Evolutionary conservation across 2,113 vertebrate genomes (phyloP).

Genomic region (Planiliza haematocheilus): DNA sequence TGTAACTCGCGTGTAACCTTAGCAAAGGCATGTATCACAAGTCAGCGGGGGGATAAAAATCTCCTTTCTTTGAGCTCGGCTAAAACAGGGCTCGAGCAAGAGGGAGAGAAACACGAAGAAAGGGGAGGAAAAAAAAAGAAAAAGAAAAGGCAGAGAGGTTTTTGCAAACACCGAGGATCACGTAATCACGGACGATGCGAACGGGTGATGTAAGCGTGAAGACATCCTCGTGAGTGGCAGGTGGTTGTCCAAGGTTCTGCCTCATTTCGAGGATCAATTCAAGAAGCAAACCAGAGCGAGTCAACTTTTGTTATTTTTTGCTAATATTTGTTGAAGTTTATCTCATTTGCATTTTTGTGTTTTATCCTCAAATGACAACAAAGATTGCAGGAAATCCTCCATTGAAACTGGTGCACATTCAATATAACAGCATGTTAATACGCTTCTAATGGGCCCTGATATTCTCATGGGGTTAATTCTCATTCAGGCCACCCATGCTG

Average conservation of each 20-base stretch:
- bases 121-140: constrained; percentile 21
- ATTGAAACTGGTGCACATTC: background rate
- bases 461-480: constrained; percentile 28
- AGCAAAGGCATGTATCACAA: constrained; percentile 69
- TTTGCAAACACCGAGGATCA: constrained; percentile 70
- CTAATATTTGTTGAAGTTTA: constrained; percentile 5
- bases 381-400: too few relatives aligned
- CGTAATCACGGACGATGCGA: constrained; percentile 64
- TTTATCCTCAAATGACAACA: background rate
- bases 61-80: constrained; percentile 77
- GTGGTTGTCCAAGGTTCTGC: constrained; percentile 63
- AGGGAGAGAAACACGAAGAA: constrained; percentile 29
- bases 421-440: background rate
- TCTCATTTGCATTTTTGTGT: background rate
- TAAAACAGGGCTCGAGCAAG: constrained; percentile 46
- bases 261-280: constrained; percentile 64
- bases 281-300: constrained; percentile 41
- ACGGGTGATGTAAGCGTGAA: constrained; percentile 77
- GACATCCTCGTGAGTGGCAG: constrained; percentile 76
- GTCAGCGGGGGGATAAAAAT: constrained; percentile 76
- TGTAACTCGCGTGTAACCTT: constrained; percentile 81
- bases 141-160: constrained; percentile 43
- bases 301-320: constrained; percentile 37
- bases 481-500: background rate
- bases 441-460: constrained; percentile 21